Evolutionary conservation across 2,797 vertebrate genomes (phyloP).

Genomic region (Scyliorhinus canicula): DNA sequence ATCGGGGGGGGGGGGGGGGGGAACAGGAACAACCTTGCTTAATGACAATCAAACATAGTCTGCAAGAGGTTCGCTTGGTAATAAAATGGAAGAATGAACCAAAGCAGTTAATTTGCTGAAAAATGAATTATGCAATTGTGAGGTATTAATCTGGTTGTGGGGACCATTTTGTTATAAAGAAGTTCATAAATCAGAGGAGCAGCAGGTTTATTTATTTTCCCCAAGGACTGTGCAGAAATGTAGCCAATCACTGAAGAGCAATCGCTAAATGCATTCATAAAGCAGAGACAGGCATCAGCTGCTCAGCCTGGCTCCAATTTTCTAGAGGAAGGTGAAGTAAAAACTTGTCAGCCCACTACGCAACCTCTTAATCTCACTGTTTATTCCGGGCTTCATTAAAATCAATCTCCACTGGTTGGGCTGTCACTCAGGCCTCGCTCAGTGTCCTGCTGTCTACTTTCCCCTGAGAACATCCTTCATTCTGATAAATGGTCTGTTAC

Average conservation of each 20-base stretch:
- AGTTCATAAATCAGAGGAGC: conserved; percentile 23
- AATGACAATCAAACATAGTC: background rate
- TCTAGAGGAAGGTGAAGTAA: conserved; percentile 50
- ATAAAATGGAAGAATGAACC: conserved; percentile 12
- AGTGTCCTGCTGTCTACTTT: conserved; percentile 51
- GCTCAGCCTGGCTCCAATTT: conserved; percentile 42
- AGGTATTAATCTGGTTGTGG: conserved; percentile 16
- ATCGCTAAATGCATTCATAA: conserved; percentile 46
- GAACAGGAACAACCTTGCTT: background rate
- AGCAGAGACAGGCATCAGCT: conserved; percentile 48
- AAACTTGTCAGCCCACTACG: conserved; percentile 57
- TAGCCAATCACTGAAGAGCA: conserved; percentile 39
- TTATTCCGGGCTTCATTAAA: conserved; percentile 66
- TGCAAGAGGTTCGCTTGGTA: background rate
- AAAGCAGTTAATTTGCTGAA: conserved; percentile 10
- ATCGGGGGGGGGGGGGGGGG: too few species aligned
- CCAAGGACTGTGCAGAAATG: conserved; percentile 23
- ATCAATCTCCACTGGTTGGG: conserved; percentile 57
- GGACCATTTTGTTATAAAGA: conserved; percentile 28
- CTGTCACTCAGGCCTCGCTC: conserved; percentile 54
- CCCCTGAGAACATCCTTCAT: conserved; percentile 61
- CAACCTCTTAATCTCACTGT: conserved; percentile 61
- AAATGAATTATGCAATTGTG: conserved; percentile 29
- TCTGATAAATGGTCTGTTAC: conserved; percentile 59
- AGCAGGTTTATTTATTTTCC: conserved; percentile 16